Evolutionary conservation across 2,113 vertebrate species (phyloP).

Genomic region (Paratilapia polleni): DNA sequence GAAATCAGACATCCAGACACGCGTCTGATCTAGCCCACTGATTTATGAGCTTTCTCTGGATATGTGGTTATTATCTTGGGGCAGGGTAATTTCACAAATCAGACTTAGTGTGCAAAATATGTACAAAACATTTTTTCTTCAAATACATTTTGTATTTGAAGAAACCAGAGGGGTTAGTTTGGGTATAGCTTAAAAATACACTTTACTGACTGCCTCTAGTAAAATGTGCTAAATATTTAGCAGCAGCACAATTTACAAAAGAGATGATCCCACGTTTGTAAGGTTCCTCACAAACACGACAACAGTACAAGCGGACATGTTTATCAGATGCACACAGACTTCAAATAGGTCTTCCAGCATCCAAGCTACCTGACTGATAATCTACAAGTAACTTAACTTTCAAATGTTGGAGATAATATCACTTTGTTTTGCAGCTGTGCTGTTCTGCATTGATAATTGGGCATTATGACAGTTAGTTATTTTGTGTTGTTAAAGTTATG

Average conservation of each 20-base stretch:
- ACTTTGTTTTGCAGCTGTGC: constrained; percentile 27
- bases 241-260: neutral
- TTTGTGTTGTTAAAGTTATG: constrained; percentile 53
- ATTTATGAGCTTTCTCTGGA: constrained; percentile 34
- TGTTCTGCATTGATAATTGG: neutral
- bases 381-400: neutral
- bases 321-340: neutral
- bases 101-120: neutral
- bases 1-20: constrained; percentile 28
- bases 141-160: neutral
- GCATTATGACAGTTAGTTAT: constrained; percentile 27
- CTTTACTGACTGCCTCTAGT: neutral
- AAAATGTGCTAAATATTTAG: neutral
- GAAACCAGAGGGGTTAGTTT: neutral
- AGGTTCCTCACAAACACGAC: neutral
- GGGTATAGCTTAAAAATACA: neutral
- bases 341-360: neutral
- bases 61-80: constrained; percentile 20
- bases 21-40: constrained; percentile 19
- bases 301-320: neutral
- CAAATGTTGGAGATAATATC: neutral
- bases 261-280: neutral
- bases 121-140: neutral
- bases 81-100: neutral
- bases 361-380: neutral